These are phyloP conservation scores for Marasmarcha lunaedactyla DNA, from an alignment of 2,888 invertebrate genomes.

Conservation along the genomic window DNA sequence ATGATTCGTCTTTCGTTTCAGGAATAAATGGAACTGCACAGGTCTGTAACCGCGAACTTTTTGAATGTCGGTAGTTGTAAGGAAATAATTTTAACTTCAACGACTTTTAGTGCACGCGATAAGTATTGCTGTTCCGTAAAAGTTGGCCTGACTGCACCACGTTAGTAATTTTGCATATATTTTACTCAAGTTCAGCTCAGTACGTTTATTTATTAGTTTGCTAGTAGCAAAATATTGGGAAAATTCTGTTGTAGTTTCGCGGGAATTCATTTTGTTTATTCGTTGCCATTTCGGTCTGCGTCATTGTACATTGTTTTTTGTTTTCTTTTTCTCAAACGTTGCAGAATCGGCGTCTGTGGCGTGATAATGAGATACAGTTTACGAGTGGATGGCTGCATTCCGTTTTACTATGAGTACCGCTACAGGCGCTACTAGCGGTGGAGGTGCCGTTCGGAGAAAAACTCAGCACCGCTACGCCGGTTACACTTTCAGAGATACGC, in stretches of 20 bases:
- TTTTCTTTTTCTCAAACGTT: too few relatives aligned
- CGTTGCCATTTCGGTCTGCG: too few relatives aligned
- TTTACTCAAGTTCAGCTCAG: not conserved
- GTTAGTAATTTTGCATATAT: not conserved
- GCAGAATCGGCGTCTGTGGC: too few relatives aligned
- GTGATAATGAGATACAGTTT: constrained; percentile 6
- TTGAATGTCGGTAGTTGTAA: not conserved
- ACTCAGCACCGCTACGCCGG: constrained; percentile 19
- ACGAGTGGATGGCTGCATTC: constrained; percentile 11
- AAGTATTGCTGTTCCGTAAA: constrained; percentile 1
- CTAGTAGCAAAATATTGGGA: not conserved
- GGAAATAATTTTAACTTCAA: constrained; percentile 1
- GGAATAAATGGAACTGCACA: not conserved
- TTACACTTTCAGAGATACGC: constrained; percentile 19
- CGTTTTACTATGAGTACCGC: constrained; percentile 13
- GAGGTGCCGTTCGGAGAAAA: constrained; percentile 24
- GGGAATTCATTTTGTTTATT: too few relatives aligned
- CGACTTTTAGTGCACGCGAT: not conserved
- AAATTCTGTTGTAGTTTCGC: too few relatives aligned
- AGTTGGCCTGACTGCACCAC: not conserved
- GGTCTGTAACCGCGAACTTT: constrained; percentile 1
- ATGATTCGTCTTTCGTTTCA: constrained; percentile 1
- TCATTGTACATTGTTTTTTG: too few relatives aligned
- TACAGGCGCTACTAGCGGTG: constrained; percentile 8
- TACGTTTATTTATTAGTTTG: not conserved